phyloP scores from a whole-genome alignment of 30 jellyfish, hydroid and myxozoan species.

The Cassiopea xamachana region DNA sequence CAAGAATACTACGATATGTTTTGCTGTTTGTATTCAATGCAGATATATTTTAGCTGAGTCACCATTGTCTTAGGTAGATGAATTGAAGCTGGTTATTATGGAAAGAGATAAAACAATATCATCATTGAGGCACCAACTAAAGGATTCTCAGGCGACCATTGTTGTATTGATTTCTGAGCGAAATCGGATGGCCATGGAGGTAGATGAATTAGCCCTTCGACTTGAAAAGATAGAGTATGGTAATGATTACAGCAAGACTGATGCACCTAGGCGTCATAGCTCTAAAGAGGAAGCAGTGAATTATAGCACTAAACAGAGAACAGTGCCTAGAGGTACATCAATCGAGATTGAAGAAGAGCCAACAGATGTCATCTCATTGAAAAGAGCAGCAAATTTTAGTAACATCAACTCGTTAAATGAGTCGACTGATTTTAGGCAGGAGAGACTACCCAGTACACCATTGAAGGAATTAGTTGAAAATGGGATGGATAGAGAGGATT shows the following conservation, averaged over 20 bases:
- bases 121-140: slow-evolving; percentile 59
- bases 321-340: slow-evolving; percentile 23
- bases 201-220: slow-evolving; percentile 79
- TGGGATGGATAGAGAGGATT: not conserved
- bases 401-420: slow-evolving; percentile 66
- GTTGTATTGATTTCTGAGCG: slow-evolving; percentile 70
- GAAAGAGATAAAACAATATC: slow-evolving; percentile 55
- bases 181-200: slow-evolving; percentile 76
- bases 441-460: not conserved
- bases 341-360: slow-evolving; percentile 45
- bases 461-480: not conserved
- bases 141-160: slow-evolving; percentile 71
- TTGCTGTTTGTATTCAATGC: too few species aligned
- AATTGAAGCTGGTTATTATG: slow-evolving; percentile 21
- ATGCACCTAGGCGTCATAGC: slow-evolving; percentile 11
- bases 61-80: slow-evolving; percentile 20
- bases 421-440: slow-evolving; percentile 56
- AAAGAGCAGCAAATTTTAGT: slow-evolving; percentile 76
- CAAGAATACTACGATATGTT: too few species aligned
- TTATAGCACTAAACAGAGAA: slow-evolving; percentile 26
- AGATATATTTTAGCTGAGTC: too few species aligned
- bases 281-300: slow-evolving; percentile 40
- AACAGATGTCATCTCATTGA: slow-evolving; percentile 11
- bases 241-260: slow-evolving; percentile 13
- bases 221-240: slow-evolving; percentile 72